Evolutionary conservation across 2,797 vertebrate genomes (phyloP), one percentile per base, ranked within the genome.

Genomic region (Scyliorhinus canicula): DNA sequence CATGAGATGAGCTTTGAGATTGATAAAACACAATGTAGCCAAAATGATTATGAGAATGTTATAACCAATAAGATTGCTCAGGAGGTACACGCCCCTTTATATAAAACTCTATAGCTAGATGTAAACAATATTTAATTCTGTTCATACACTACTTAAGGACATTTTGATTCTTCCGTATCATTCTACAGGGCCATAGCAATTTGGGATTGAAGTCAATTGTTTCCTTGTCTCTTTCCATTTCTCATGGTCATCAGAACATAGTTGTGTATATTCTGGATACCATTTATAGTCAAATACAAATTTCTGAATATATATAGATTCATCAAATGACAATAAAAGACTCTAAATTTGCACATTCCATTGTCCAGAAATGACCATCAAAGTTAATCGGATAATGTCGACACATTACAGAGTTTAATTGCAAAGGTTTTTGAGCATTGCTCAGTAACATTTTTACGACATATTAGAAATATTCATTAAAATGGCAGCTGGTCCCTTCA

Each of bases 401-500:
- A 28, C 60, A 91, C n/a, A 91, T 65, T 91, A 26, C 88, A 63
- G 55, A 88, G 3, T 88, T 57, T 60, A 26, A 88, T 88, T 88
- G 52, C 52, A 88, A 55, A 88, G 4, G 40, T 65, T 57, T 91
- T 91, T 63, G 88, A 44, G 88, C 35, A 65, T 12, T n/a, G 35
- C 35, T 91, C 35, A 40, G 88, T 91, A 91, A 63, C 57, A 91
- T 91, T 63, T n/a, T 65, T 60, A 65, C 65, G 21, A 44, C 88
- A 91, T 44, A 7, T 82, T 90, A 65, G 65, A 91, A 91, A 91
- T 65, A 91, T 28, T 44, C 21, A 91, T 91, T 65, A 91, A 88
- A 57, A 65, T 91, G 60, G 7, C n/a, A 65, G 57, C 57, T 65
- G 60, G 88, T 44, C 44, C 57, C 40, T 91, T 63, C 88, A 91